Conservation (phyloP, 2,797 vertebrate genomes). For the Iguana delicatissima region DNA sequence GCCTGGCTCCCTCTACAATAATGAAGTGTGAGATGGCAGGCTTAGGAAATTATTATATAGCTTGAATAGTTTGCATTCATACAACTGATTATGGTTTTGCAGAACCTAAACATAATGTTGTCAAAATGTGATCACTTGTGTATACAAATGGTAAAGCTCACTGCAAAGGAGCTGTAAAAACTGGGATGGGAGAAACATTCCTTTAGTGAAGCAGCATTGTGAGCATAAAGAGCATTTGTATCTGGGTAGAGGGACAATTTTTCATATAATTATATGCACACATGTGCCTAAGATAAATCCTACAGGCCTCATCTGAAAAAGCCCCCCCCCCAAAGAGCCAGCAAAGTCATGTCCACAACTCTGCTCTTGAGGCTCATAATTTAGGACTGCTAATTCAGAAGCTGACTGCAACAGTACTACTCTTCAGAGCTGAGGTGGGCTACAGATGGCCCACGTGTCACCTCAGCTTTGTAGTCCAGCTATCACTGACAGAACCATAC, state of each 20-base stretch:
- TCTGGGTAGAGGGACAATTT: constrained; percentile 11
- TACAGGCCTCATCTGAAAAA: constrained; percentile 10
- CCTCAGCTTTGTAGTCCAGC: neutral
- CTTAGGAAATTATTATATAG: constrained; percentile 68
- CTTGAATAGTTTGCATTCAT: constrained; percentile 66
- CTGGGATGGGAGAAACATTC: neutral
- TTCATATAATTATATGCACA: neutral
- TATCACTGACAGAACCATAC: neutral
- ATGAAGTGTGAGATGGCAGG: constrained; percentile 61
- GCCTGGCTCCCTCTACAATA: constrained; percentile 63
- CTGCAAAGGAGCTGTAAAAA: neutral
- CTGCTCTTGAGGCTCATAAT: neutral
- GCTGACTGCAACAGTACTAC: neutral
- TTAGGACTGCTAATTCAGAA: neutral
- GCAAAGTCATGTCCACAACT: neutral
- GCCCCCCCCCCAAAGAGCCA: neutral
- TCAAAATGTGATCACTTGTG: constrained; percentile 46
- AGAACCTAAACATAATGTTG: constrained; percentile 64
- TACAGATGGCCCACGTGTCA: neutral
- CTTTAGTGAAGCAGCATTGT: neutral
- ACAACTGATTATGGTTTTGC: constrained; percentile 59
- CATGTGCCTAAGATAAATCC: constrained; percentile 33
- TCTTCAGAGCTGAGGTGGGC: neutral
- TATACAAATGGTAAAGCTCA: constrained; percentile 32
- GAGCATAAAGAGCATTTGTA: constrained; percentile 23